phyloP scores from a whole-genome alignment of 2,888 invertebrate species.

The Thereva nobilitata region DNA sequence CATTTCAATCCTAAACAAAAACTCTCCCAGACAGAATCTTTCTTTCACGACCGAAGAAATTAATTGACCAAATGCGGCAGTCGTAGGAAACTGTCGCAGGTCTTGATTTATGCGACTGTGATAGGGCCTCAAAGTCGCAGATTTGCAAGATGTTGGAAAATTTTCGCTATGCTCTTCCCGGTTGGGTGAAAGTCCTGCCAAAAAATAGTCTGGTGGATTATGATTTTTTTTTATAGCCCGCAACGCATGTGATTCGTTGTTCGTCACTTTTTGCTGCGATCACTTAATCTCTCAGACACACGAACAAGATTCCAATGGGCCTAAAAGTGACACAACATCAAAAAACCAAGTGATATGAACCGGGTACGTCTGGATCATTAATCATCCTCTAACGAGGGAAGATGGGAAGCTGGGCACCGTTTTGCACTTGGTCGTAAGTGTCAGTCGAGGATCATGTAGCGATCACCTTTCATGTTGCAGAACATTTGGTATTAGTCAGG shows the following conservation, averaged over 20 bases:
- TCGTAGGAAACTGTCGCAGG: constrained; percentile 21
- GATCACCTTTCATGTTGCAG: too few species aligned
- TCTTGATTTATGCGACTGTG: constrained; percentile 24
- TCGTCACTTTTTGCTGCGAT: not conserved
- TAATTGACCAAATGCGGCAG: constrained; percentile 29
- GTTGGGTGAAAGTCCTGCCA: constrained; percentile 17
- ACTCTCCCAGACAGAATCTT: constrained; percentile 12
- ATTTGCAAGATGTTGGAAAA: constrained; percentile 8
- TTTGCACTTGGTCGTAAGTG: constrained; percentile 12
- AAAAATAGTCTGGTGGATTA: too few species aligned
- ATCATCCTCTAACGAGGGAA: constrained; percentile 3
- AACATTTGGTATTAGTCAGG: too few species aligned
- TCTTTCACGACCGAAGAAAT: constrained; percentile 5
- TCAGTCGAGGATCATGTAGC: constrained; percentile 13
- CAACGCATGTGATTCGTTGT: not conserved
- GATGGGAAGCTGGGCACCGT: not conserved
- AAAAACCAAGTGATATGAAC: constrained; percentile 20
- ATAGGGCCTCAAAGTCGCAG: not conserved
- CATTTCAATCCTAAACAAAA: not conserved
- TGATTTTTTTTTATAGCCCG: too few species aligned
- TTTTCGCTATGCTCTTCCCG: constrained; percentile 5
- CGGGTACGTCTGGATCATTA: constrained; percentile 23
- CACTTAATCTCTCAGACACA: not conserved
- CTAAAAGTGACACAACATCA: constrained; percentile 31
- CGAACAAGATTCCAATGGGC: constrained; percentile 31